Percentiles rank a stretch among this genome's conserved stretches.
Evolutionary conservation across 2,888 invertebrate species (phyloP).

Genomic region (Idaea aversata): DNA sequence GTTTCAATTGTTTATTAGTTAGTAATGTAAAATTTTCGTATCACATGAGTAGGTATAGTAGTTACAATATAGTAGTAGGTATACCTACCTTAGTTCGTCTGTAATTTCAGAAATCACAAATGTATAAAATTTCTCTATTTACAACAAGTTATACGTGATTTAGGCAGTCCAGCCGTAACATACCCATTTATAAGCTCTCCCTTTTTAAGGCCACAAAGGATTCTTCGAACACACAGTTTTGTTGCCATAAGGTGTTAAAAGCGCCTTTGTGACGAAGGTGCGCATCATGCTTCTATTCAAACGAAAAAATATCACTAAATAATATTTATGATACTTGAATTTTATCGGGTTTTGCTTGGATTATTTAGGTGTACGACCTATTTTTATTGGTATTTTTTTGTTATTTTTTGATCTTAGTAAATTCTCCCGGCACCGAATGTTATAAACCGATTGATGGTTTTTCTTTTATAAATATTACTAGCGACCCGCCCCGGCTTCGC

Average conservation of each 20-base stretch:
- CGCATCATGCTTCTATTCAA: slow-evolving; percentile 53
- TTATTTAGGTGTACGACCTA: slow-evolving; percentile 8
- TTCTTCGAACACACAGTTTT: slow-evolving; percentile 52
- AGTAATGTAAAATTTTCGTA: not conserved
- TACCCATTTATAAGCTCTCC: slow-evolving; percentile 48
- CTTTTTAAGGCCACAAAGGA: slow-evolving; percentile 54
- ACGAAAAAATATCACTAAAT: slow-evolving; percentile 46
- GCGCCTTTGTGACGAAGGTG: slow-evolving; percentile 54
- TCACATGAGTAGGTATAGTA: too few relatives aligned
- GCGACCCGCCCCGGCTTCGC: too few relatives aligned
- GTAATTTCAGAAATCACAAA: slow-evolving; percentile 32
- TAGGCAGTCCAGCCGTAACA: slow-evolving; percentile 34
- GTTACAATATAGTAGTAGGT: too few relatives aligned
- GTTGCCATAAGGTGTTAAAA: slow-evolving; percentile 51
- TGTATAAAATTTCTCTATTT: slow-evolving; percentile 39
- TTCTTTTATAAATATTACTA: not conserved
- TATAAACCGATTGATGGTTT: not conserved
- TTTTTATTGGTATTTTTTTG: slow-evolving; percentile 26
- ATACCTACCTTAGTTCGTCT: too few relatives aligned
- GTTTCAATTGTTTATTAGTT: not conserved
- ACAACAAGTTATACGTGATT: slow-evolving; percentile 29
- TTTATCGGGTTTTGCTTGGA: slow-evolving; percentile 26
- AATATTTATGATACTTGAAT: slow-evolving; percentile 58
- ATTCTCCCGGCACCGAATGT: slow-evolving; percentile 5
- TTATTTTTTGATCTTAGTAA: slow-evolving; percentile 13